These are phyloP conservation scores for Lethenteron reissneri DNA, from an alignment of 2,113 vertebrate species.

Conservation along the genomic window DNA sequence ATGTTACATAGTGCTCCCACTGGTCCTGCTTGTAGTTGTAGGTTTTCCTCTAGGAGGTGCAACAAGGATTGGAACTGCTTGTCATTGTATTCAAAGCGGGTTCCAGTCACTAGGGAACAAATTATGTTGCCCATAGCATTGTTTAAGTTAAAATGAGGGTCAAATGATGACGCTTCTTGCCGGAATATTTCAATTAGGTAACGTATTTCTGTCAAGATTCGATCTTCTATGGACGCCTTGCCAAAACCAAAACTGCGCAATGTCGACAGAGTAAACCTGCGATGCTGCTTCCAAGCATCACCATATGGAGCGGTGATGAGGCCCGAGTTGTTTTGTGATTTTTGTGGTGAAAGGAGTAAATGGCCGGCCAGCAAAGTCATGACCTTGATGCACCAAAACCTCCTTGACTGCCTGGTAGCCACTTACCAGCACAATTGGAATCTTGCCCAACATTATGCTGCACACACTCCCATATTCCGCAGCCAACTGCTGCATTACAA, in stretches of 20 bases:
- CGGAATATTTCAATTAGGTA: neutral
- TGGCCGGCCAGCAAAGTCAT: slow-evolving; percentile 10
- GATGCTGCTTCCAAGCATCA: slow-evolving; percentile 13
- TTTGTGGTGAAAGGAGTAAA: neutral
- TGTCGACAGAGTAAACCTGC: slow-evolving; percentile 20
- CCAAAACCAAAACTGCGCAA: slow-evolving; percentile 26
- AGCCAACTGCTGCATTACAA: no score
- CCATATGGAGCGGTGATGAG: slow-evolving; percentile 9
- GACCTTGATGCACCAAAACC: slow-evolving; percentile 9
- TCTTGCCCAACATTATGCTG: slow-evolving; percentile 4
- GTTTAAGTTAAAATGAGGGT: no score
- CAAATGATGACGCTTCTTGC: no score
- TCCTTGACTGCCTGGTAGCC: slow-evolving; percentile 12
- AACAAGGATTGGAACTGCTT: no score
- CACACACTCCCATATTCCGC: no score
- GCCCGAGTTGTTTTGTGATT: slow-evolving; percentile 6
- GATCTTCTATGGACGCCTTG: slow-evolving; percentile 16
- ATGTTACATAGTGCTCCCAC: no score
- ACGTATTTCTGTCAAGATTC: neutral
- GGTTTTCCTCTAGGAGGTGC: no score
- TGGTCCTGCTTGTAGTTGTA: no score
- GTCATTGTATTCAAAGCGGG: no score
- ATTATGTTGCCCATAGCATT: no score
- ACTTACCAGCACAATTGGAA: slow-evolving; percentile 7
- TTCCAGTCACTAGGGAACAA: no score